Evolutionary conservation across 1,140 invertebrate species (phyloP), one percentile per base, ranked within the genome.

Genomic region (Idris sp.): DNA sequence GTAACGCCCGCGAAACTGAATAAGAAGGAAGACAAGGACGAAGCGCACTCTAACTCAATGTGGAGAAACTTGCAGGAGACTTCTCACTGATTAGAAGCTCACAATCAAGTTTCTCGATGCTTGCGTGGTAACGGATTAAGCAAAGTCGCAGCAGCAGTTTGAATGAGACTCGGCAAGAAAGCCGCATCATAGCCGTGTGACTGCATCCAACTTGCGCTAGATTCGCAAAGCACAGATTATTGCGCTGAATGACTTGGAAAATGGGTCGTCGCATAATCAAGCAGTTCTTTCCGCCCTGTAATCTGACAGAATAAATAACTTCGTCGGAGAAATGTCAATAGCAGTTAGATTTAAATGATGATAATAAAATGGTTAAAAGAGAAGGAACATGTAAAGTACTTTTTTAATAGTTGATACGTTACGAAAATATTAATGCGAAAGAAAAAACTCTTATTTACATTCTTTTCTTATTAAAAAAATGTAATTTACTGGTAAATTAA

Each of bases 51-150:
- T 79, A 80, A 84, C 81, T 78, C 74, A 62, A 78, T 69, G 79
- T 74, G 51, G 73, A 80, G 78, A 75, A 81, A 83, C 79, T 84
- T 83, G 81, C 78, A 62, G 76, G 75, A 72, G 80, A 73, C 69
- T 81, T 80, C 78, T 69, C 78, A 73, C 79, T 85, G 84, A 86
- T 86, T 84, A 86, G 83, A 85, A 83, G 80, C 83, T 77, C 79
- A 80, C 79, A 78, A 73, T 76, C 81, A 81, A 83, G 81, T 82
- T 84, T 80, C 81, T 77, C 77, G 69, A 73, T 76, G 76, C 78
- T 73, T 77, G 77, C 77, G 75, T 75, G 76, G 61, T 71, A 77
- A 73, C 68, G 79, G 77, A 85, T 84, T 83, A 83, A 78, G 74
- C 74, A 79, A 79, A 79, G 76, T 68, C 64, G 30, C 49, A 36